Percentiles rank a stretch among this genome's conserved stretches.
These are phyloP conservation scores for Pterostichus niger DNA, from an alignment of 2,888 invertebrate species.

Conservation along the genomic window DNA sequence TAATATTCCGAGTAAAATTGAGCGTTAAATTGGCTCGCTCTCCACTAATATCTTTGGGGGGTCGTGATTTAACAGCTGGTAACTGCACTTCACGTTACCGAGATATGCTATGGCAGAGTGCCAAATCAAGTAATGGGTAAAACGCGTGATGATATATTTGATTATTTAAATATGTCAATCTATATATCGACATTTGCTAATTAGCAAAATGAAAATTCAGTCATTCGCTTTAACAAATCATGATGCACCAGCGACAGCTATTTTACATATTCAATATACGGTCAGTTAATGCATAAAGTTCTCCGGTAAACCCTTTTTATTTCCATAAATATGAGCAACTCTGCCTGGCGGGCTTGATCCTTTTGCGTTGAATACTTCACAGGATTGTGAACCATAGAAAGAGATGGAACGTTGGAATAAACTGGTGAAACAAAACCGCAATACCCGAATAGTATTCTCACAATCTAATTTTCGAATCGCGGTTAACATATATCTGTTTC, in stretches of 20 bases:
- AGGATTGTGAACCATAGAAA: background rate
- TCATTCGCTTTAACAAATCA: conserved; percentile 12
- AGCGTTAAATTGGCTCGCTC: no score
- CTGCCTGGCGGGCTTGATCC: background rate
- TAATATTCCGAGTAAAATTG: no score
- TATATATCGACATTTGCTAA: background rate
- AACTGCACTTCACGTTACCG: no score
- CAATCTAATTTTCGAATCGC: conserved; percentile 21
- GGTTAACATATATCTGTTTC: no score
- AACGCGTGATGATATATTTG: no score
- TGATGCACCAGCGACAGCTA: background rate
- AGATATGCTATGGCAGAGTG: no score
- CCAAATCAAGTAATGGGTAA: no score
- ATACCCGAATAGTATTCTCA: background rate
- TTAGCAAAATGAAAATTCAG: background rate
- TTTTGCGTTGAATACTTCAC: conserved; percentile 7
- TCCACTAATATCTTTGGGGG: no score
- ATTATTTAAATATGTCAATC: background rate
- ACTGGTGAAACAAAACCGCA: conserved; percentile 31
- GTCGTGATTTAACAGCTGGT: no score
- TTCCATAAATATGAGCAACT: conserved; percentile 41
- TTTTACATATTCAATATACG: conserved; percentile 39
- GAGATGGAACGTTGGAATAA: background rate
- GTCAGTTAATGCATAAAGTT: conserved; percentile 10
- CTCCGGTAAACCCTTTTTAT: conserved; percentile 25